Base-by-base conservation (phyloP, 2,888 invertebrate genomes). In the Ichneumoninae sp. region DNA sequence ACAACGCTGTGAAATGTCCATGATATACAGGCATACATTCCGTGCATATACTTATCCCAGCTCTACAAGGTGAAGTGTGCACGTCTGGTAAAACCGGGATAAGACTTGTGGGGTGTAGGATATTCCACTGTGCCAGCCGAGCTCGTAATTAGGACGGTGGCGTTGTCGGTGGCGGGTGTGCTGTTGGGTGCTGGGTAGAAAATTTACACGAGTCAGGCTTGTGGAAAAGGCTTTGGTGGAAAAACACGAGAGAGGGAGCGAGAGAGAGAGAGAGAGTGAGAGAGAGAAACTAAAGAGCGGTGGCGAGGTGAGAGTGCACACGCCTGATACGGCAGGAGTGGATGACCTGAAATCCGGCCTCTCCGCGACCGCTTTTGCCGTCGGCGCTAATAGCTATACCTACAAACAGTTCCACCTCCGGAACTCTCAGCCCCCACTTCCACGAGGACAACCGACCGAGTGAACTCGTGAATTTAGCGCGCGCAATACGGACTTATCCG, bases 61-160 rank as follows among this genome's bases (percentile, higher is more conserved):
- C 68, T 50, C 19, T 13, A n/a, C n/a, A 44, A 26, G 76, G 50
- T 50, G 50, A 60, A 33, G 60, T 79, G 73, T 71, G 82, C 66
- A 69, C 85, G 82, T 83, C 85, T 85, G 85, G 54, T 73, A 77
- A 85, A 85, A 66, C 83, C 80, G 40, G 85, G 73, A 85, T 85
- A 83, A 85, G 85, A 85, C 83, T 75, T 80, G 80, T 54, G 80
- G 71, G 73, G 40, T 80, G 70, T 79, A 66, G 33, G 71, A 70
- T 79, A 79, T 71, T 68, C 71, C 68, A 63, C 71, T 71, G 75
- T 52, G 79, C 66, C 66, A 75, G 79, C 50, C 71, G 57, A 81
- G 83, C 80, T 83, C 83, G 85, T 85, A 85, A 85, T 85, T 85
- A 85, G 85, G 80, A 79, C 73, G 76, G 82, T 66, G 54, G 82